Conservation (phyloP, 2,888 invertebrate genomes). For the Lutraria lutraria region DNA sequence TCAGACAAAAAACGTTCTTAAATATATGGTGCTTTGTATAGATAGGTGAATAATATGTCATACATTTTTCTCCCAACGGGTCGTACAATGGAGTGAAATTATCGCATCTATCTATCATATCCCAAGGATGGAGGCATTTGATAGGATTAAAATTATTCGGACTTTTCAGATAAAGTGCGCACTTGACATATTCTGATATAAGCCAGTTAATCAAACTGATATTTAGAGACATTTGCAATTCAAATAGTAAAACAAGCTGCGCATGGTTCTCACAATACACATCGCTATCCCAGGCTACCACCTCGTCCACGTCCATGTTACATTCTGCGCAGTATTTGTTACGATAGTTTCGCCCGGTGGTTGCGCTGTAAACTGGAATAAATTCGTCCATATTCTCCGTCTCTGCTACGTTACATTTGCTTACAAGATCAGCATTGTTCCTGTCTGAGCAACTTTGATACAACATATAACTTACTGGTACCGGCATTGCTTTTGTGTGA, state of each 20-base stretch:
- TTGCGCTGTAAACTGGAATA: neutral
- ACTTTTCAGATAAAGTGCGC: neutral
- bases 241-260: neutral
- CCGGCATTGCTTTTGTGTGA: neutral
- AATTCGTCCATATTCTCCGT: neutral
- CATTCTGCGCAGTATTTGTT: constrained; percentile 7
- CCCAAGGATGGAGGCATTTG: neutral
- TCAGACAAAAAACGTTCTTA: neutral
- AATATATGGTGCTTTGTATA: neutral
- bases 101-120: neutral
- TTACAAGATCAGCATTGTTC: neutral
- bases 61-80: neutral
- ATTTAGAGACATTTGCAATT: neutral
- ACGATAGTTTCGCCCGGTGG: neutral
- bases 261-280: neutral
- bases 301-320: neutral
- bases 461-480: neutral
- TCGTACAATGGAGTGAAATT: neutral
- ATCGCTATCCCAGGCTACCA: neutral
- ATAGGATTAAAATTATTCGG: neutral
- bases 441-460: neutral
- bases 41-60: neutral
- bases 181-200: neutral
- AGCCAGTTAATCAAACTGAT: neutral
- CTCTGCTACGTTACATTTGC: neutral